A percentile compares a stretch with the other conserved stretches of the same genome.
phyloP scores from a whole-genome alignment of 2,888 invertebrate genomes.

The Alviniconcha strummeri region DNA sequence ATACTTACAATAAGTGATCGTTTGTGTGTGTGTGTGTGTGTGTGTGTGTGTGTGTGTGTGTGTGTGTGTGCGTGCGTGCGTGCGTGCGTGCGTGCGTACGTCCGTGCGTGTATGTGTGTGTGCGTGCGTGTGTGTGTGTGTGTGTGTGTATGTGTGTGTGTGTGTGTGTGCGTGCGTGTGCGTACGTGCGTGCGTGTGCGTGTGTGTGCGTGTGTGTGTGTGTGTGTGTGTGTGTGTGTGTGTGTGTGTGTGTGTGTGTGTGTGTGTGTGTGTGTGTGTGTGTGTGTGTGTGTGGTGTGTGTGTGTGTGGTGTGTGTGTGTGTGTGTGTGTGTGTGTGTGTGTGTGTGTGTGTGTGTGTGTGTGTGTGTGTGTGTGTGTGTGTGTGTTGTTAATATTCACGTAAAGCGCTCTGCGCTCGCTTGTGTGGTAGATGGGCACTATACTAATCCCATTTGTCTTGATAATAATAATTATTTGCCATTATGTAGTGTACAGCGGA shows the following conservation, averaged over 20 bases:
- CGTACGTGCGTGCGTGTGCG: background rate
- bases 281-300: conserved; percentile 11
- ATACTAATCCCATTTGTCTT: background rate
- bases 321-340: background rate
- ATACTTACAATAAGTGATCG: background rate
- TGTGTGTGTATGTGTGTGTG: background rate
- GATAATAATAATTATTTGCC: background rate
- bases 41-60: background rate
- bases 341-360: background rate
- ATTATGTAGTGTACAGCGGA: background rate
- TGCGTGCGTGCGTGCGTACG: background rate
- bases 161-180: background rate
- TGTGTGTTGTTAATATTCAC: background rate
- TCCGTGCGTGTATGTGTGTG: background rate
- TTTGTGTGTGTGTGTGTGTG: background rate
- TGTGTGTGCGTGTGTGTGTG: background rate
- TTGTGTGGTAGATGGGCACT: background rate
- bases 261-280: background rate
- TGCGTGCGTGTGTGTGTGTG: background rate
- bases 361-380: background rate
- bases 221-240: background rate
- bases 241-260: background rate
- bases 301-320: no score
- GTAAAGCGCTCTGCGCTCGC: background rate
- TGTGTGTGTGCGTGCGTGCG: background rate